Evolutionary conservation across 30 jellyfish, hydroid and myxozoan genomes (phyloP).

Genomic region (Turritopsis dohrnii): DNA sequence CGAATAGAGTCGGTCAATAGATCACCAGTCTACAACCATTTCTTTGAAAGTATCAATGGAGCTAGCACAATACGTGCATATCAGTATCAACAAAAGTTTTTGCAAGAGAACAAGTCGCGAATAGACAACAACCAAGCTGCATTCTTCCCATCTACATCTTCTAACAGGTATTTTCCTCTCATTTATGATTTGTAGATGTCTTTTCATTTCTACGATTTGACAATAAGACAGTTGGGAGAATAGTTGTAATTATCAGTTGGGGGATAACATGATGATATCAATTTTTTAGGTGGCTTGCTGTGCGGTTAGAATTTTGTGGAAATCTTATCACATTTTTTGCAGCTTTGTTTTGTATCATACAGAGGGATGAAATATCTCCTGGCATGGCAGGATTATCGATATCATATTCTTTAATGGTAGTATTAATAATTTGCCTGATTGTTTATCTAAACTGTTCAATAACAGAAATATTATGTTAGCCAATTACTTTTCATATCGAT

Average conservation of each 20-base stretch:
- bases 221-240: too few relatives aligned
- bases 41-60: conserved; percentile 92
- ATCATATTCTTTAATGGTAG: conserved; percentile 85
- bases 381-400: conserved; percentile 97
- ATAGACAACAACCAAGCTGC: conserved; percentile 87
- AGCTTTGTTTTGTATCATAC: conserved; percentile 70
- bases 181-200: background rate
- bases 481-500: too few relatives aligned
- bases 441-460: too few relatives aligned
- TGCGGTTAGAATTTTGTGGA: conserved; percentile 91
- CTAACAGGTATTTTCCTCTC: conserved; percentile 60
- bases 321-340: conserved; percentile 63
- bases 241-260: too few relatives aligned
- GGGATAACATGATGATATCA: background rate
- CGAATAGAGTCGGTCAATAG: conserved; percentile 80
- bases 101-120: conserved; percentile 47
- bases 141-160: conserved; percentile 52
- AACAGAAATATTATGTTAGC: too few relatives aligned
- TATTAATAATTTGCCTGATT: too few relatives aligned
- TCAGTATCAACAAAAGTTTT: conserved; percentile 42
- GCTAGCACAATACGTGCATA: conserved; percentile 88
- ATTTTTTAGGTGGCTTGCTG: conserved; percentile 94
- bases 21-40: conserved; percentile 91
- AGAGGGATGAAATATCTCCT: conserved; percentile 52
- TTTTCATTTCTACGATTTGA: too few relatives aligned